These are phyloP conservation scores for Vandiemenella viatica DNA, from an alignment of 2,888 invertebrate genomes.

Conservation along the genomic window DNA sequence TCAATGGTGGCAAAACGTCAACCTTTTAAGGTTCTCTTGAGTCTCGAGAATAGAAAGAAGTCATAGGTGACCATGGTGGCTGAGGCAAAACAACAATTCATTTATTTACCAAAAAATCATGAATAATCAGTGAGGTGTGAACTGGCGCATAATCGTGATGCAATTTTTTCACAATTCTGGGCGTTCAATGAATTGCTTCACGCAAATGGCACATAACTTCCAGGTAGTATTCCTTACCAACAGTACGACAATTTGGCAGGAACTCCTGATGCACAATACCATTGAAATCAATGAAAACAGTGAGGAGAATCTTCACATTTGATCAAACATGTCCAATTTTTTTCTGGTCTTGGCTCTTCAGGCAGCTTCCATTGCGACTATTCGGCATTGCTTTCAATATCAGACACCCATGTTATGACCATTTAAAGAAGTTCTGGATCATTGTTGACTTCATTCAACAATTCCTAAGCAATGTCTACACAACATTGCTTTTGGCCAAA, in stretches of 20 bases:
- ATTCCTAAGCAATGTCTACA: not conserved
- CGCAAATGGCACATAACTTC: slow-evolving; percentile 1
- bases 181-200: not conserved
- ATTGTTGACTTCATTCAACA: not conserved
- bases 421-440: not conserved
- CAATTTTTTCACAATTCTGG: slow-evolving; percentile 1
- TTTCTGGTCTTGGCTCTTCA: too few species aligned
- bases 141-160: not conserved
- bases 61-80: too few species aligned
- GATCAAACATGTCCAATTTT: not conserved
- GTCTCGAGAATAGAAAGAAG: too few species aligned
- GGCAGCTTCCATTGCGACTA: not conserved
- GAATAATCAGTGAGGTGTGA: not conserved
- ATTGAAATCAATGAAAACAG: slow-evolving; percentile 1
- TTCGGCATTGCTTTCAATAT: not conserved
- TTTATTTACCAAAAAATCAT: not conserved
- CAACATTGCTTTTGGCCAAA: not conserved
- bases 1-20: too few species aligned
- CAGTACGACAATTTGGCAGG: not conserved
- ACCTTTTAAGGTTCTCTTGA: too few species aligned
- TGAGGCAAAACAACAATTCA: not conserved
- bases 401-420: not conserved
- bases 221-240: slow-evolving; percentile 2
- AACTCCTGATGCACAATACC: not conserved
- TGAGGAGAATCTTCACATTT: slow-evolving; percentile 4